Conservation (phyloP, 2,113 vertebrate species). For the Serilophus lunatus region DNA sequence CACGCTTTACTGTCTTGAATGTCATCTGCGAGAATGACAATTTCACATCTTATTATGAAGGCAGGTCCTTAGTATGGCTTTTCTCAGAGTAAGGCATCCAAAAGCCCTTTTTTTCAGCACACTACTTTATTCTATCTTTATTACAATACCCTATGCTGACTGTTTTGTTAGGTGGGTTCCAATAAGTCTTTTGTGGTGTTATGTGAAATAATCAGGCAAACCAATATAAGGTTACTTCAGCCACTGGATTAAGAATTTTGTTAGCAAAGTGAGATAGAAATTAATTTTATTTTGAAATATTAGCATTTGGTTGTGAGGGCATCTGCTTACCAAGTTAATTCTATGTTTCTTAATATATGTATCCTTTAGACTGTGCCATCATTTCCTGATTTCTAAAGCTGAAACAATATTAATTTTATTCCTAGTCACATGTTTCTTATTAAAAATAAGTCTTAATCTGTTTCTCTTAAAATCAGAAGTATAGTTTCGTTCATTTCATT, state of each 20-base stretch:
- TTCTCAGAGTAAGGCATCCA: background rate
- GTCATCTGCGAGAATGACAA: background rate
- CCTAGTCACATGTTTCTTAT: background rate
- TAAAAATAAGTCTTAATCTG: conserved; percentile 21
- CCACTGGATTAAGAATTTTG: background rate
- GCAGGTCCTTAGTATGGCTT: background rate
- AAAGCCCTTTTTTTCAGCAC: background rate
- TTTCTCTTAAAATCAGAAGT: background rate
- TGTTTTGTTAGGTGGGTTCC: background rate
- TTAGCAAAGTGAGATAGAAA: background rate
- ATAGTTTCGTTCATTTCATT: background rate
- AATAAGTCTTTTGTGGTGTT: background rate
- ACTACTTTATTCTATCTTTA: background rate
- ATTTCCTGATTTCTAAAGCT: conserved; percentile 39
- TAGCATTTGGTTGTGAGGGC: background rate
- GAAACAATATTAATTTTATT: conserved; percentile 43
- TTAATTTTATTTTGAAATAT: background rate
- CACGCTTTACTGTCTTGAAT: background rate
- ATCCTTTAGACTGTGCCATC: background rate
- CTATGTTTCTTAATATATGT: background rate
- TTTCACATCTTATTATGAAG: rapidly evolving
- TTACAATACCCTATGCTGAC: background rate
- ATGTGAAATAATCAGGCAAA: background rate
- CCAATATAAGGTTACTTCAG: background rate
- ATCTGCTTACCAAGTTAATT: background rate